Percentiles rank a stretch among this genome's conserved stretches.
phyloP scores from a whole-genome alignment of 35 echinoderm and acorn worm genomes.

The Nesometra sesokonis region DNA sequence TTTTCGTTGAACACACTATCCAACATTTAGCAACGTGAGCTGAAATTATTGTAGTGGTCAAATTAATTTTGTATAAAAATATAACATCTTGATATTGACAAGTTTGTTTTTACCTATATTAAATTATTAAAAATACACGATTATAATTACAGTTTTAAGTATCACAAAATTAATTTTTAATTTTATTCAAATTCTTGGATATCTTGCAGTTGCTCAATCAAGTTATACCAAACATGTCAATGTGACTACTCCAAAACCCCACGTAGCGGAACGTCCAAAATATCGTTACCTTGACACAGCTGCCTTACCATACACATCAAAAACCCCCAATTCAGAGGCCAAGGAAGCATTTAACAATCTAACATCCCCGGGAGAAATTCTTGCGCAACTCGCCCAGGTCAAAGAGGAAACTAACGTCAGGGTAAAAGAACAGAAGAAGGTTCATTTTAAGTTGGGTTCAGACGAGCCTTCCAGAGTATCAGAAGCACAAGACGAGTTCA shows the following conservation, averaged over 20 bases:
- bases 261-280: slow-evolving; percentile 34
- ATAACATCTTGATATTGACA: too few relatives aligned
- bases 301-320: slow-evolving; percentile 51
- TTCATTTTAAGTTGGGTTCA: slow-evolving; percentile 71
- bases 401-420: slow-evolving; percentile 41
- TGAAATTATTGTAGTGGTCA: too few relatives aligned
- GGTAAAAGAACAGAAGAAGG: slow-evolving; percentile 59
- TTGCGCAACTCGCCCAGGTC: slow-evolving; percentile 16
- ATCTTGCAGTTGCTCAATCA: slow-evolving; percentile 52
- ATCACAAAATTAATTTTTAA: too few relatives aligned
- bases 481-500: slow-evolving; percentile 58
- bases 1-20: too few relatives aligned
- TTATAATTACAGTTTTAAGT: too few relatives aligned
- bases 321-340: slow-evolving; percentile 57
- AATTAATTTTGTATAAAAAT: too few relatives aligned
- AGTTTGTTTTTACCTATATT: too few relatives aligned
- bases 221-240: slow-evolving; percentile 31
- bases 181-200: background rate
- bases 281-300: slow-evolving; percentile 58
- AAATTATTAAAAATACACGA: too few relatives aligned
- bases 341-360: slow-evolving; percentile 49
- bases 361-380: background rate
- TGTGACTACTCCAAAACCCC: background rate
- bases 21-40: too few relatives aligned
- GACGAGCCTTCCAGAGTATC: slow-evolving; percentile 20